Evolutionary conservation across 1,140 invertebrate species (phyloP).

Genomic region (Lutraria rhynchaena): DNA sequence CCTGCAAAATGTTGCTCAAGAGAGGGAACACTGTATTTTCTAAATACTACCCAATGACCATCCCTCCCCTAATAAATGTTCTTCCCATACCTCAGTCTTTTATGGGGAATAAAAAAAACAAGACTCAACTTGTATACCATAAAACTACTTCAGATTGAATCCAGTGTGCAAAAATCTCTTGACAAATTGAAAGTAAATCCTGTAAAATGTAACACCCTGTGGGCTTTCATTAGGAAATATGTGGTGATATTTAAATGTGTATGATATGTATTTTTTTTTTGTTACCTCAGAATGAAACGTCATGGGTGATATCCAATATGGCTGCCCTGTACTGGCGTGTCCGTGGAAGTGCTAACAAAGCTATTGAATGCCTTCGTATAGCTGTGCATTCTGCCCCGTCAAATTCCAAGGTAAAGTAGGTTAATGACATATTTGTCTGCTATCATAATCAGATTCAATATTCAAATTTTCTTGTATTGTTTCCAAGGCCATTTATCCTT

Average conservation of each 20-base stretch:
- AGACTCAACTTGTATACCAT: too few relatives aligned
- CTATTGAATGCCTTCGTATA: conserved; percentile 90
- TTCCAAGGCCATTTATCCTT: too few relatives aligned
- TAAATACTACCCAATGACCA: too few relatives aligned
- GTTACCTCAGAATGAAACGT: conserved; percentile 74
- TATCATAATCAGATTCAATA: too few relatives aligned
- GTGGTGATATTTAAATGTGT: neutral
- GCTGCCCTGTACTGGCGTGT: conserved; percentile 93
- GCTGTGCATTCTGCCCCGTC: conserved; percentile 89
- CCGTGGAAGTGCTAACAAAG: conserved; percentile 89
- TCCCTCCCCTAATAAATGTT: too few relatives aligned
- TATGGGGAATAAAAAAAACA: too few relatives aligned
- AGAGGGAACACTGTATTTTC: too few relatives aligned
- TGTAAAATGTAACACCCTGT: neutral
- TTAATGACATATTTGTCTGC: too few relatives aligned
- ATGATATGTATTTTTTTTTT: conserved; percentile 7
- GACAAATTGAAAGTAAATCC: neutral
- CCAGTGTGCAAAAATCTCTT: neutral
- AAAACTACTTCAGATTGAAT: too few relatives aligned
- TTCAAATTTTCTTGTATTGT: too few relatives aligned
- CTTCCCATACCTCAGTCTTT: too few relatives aligned
- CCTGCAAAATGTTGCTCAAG: too few relatives aligned
- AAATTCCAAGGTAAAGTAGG: conserved; percentile 83
- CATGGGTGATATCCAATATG: conserved; percentile 91
- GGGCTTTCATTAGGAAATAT: neutral